These are phyloP conservation scores for Bhutanitis thaidina DNA, from an alignment of 2,888 invertebrate genomes.

Conservation along the genomic window DNA sequence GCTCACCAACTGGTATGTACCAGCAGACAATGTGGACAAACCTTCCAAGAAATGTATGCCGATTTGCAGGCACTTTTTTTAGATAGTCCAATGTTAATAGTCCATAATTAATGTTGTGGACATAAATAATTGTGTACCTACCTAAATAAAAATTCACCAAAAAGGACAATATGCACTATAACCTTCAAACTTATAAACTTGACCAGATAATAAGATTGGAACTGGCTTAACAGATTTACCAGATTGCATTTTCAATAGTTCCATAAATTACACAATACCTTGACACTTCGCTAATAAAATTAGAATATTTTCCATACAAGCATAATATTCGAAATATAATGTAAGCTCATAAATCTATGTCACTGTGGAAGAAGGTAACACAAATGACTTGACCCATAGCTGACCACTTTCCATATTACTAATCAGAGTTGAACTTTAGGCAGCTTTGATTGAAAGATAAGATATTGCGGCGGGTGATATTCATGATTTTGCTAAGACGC, in stretches of 20 bases:
- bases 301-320: neutral
- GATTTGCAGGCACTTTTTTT: too few species aligned
- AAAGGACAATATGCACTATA: too few species aligned
- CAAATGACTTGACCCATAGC: constrained; percentile 37
- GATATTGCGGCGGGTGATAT: constrained; percentile 20
- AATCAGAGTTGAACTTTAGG: constrained; percentile 36
- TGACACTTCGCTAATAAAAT: neutral
- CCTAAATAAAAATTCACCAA: too few species aligned
- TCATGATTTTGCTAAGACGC: constrained; percentile 7
- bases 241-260: neutral
- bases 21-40: too few species aligned
- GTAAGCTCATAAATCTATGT: constrained; percentile 36
- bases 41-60: too few species aligned
- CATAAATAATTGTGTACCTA: too few species aligned
- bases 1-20: too few species aligned
- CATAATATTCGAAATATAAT: constrained; percentile 26
- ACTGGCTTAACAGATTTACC: neutral
- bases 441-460: constrained; percentile 41
- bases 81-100: too few species aligned
- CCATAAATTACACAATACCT: constrained; percentile 9
- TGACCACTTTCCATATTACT: constrained; percentile 43
- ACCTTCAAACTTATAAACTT: neutral
- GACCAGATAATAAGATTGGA: neutral
- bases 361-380: constrained; percentile 32
- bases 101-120: too few species aligned